Percentiles rank a stretch among this genome's conserved stretches.
Evolutionary conservation across 2,888 invertebrate genomes (phyloP).

Genomic region (Thysanoteuthis rhombus): DNA sequence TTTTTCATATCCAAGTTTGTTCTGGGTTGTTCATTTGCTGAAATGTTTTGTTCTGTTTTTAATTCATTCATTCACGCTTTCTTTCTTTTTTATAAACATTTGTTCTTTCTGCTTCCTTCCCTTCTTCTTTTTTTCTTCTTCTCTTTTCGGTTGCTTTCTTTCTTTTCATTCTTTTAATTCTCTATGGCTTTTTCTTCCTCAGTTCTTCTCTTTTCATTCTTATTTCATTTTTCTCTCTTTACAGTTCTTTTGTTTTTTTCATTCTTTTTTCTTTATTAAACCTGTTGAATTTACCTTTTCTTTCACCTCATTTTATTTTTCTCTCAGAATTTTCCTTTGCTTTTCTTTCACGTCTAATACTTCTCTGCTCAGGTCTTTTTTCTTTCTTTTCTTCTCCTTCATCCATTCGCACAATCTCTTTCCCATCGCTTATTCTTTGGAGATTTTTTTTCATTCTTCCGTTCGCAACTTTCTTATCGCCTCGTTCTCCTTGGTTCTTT

Average conservation of each 20-base stretch:
- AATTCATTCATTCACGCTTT: too few species aligned
- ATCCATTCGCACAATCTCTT: not conserved
- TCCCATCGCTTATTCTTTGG: not conserved
- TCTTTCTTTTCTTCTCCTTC: not conserved
- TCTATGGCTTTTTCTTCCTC: not conserved
- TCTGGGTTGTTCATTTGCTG: too few species aligned
- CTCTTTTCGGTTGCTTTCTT: not conserved
- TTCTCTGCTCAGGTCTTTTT: not conserved
- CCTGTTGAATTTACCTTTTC: not conserved
- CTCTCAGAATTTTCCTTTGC: not conserved
- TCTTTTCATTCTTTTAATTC: not conserved
- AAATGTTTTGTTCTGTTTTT: too few species aligned
- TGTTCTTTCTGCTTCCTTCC: not conserved
- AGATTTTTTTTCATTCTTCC: not conserved
- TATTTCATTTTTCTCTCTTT: not conserved
- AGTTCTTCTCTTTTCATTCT: not conserved
- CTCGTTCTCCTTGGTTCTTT: not conserved
- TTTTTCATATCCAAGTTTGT: too few species aligned
- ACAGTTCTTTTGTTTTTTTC: not conserved
- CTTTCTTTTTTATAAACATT: not conserved
- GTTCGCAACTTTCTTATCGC: not conserved
- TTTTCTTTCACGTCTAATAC: not conserved
- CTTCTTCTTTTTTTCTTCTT: not conserved
- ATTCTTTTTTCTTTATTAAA: not conserved
- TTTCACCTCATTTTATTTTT: not conserved